Evolutionary conservation across 2,797 vertebrate genomes (phyloP).

Genomic region (Octomys mimax): DNA sequence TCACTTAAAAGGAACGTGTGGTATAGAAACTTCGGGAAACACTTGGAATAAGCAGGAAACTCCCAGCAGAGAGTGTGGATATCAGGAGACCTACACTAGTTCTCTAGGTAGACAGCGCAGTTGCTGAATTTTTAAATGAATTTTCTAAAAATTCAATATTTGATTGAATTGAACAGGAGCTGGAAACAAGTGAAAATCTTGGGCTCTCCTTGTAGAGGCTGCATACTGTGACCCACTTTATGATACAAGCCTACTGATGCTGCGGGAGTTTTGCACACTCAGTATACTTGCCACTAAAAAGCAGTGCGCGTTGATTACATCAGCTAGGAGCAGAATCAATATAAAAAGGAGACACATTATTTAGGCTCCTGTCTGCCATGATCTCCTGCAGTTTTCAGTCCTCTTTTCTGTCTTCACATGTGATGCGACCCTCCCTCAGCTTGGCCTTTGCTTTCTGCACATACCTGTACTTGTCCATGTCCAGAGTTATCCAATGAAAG

Average conservation of each 20-base stretch:
- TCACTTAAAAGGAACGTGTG: slow-evolving; percentile 4
- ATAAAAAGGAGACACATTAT: background rate
- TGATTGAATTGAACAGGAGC: background rate
- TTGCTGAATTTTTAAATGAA: background rate
- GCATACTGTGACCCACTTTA: background rate
- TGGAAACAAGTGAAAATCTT: background rate
- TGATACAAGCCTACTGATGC: background rate
- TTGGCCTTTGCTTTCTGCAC: background rate
- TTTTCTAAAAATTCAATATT: slow-evolving; percentile 41
- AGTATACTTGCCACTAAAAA: slow-evolving; percentile 23
- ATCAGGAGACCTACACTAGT: background rate
- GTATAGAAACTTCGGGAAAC: background rate
- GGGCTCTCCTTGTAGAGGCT: background rate
- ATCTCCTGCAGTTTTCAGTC: background rate
- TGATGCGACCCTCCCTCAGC: background rate
- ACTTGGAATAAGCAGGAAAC: background rate
- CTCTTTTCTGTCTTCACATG: background rate
- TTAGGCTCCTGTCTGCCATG: background rate
- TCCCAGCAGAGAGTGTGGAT: background rate
- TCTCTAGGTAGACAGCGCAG: background rate
- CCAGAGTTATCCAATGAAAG: background rate
- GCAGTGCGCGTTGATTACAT: background rate
- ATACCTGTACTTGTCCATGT: no score
- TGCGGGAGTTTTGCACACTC: background rate
- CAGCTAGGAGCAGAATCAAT: background rate